Evolutionary conservation across 2,797 vertebrate species (phyloP), one percentile per base, ranked within the genome.

Genomic region (Vultur gryphus): DNA sequence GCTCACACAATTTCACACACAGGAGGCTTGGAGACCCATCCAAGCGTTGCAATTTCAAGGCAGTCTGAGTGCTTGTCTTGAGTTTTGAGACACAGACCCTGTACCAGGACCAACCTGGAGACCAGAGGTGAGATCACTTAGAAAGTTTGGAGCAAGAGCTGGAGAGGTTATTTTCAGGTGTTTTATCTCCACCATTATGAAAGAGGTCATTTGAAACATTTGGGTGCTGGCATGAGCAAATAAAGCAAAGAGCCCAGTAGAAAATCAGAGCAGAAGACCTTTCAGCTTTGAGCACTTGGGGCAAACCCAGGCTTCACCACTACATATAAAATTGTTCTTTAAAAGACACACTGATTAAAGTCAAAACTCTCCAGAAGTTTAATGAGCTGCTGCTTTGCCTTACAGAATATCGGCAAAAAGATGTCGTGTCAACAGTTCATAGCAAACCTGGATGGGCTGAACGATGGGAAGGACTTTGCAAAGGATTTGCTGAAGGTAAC

Each of bases 401-500:
- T 97, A 89, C 97, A 99, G 99, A 99, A 99, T 90, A 99, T 99
- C 89, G 99, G 99, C 87, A 99, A 99, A 97, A 99, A 99, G 98
- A 99, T 99, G 99, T 99, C 99, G 2, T 99, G 99, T 92, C 99
- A 99, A 58, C 99, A 99, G 92, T 99, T 99, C 89, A 99, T 99
- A 96, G 98, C 99, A 91, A 99, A 99, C 95, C 98, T 99, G 90
- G 99, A 99, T 20, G 98, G 99, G 33, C 98, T 99, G 94, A 99
- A 99, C 29, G 98, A 99, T 39, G 98, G 99, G 72, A 98, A 99
- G 97, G 99, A 99, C 97, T 99, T 99, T 95, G 98, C 99, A 66
- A 99, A 99, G 98, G 99, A 99, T 77, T 96, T 99, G 89, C 97
- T 99, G 97, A 99, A 99, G 99, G 99, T 99, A 99, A 79, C 0